phyloP scores from a whole-genome alignment of 92 coral and sea anemone genomes.

The Phymanthus crucifer region DNA sequence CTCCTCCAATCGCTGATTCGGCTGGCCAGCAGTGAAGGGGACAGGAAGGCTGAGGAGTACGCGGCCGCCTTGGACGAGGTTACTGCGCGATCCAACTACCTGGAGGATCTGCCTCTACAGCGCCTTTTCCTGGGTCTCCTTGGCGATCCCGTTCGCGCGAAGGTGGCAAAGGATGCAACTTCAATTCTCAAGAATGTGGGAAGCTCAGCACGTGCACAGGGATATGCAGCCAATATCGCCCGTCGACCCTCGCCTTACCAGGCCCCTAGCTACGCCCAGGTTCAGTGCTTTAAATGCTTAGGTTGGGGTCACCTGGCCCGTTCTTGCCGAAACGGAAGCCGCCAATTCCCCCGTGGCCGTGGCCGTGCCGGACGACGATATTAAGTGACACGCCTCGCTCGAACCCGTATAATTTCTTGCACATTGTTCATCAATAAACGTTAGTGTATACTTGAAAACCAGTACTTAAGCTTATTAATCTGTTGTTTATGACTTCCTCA shows the following conservation, averaged over 20 bases:
- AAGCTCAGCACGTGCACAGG: neutral
- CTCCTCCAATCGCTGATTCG: neutral
- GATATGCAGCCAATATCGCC: neutral
- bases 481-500: no score
- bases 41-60: constrained; percentile 14
- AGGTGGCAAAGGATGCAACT: constrained; percentile 22
- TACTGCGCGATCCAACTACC: constrained; percentile 11
- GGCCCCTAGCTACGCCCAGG: neutral
- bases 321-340: neutral
- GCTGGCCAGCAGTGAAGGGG: constrained; percentile 2
- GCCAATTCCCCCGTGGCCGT: neutral
- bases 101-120: neutral
- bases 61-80: constrained; percentile 16
- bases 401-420: no score
- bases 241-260: neutral
- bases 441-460: no score
- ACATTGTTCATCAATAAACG: no score
- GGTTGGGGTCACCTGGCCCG: neutral
- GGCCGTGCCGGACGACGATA: neutral
- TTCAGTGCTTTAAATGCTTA: neutral
- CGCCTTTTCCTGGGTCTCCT: constrained; percentile 8
- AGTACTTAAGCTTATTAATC: no score
- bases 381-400: neutral
- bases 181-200: neutral
- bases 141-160: constrained; percentile 34